Percentiles rank a stretch among this genome's conserved stretches.
phyloP scores from a whole-genome alignment of 2,888 invertebrate genomes.

The Margaritifera margaritifera region DNA sequence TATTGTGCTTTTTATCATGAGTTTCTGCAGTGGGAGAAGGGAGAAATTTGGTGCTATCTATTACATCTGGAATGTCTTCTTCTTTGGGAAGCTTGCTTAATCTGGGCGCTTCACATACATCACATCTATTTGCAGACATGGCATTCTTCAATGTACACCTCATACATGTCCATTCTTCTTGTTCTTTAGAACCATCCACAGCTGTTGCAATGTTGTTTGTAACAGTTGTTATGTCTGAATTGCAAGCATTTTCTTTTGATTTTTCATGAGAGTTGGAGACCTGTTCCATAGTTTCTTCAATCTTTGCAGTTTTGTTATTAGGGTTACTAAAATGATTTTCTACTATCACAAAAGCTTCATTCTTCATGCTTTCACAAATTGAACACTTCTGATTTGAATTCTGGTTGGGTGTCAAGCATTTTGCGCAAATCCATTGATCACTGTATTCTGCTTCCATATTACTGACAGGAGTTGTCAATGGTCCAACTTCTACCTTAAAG shows the following conservation, averaged over 20 bases:
- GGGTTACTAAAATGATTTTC: neutral
- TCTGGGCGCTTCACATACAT: constrained; percentile 82
- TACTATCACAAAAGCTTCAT: constrained; percentile 13
- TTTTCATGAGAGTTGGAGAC: too few species aligned
- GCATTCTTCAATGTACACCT: constrained; percentile 85
- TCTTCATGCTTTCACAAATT: constrained; percentile 26
- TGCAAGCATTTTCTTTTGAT: too few species aligned
- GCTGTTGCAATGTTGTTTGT: neutral
- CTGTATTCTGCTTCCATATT: constrained; percentile 10
- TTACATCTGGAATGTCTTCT: constrained; percentile 38
- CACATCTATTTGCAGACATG: constrained; percentile 80
- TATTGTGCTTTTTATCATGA: constrained; percentile 12
- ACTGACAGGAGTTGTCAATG: too few species aligned
- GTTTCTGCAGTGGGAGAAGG: constrained; percentile 36
- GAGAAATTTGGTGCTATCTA: constrained; percentile 33
- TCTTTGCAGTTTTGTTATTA: too few species aligned
- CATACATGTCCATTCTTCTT: constrained; percentile 73
- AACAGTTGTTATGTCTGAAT: too few species aligned
- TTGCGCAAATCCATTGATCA: constrained; percentile 86
- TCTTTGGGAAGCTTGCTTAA: constrained; percentile 54
- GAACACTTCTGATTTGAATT: constrained; percentile 30
- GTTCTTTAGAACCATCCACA: constrained; percentile 2
- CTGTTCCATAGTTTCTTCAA: too few species aligned
- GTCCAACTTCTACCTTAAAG: neutral
- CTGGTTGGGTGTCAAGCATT: constrained; percentile 79